A percentile compares a stretch with the other conserved stretches of the same genome.
Conservation (phyloP, 2,113 vertebrate species). For the Campylomormyrus numenius region DNA sequence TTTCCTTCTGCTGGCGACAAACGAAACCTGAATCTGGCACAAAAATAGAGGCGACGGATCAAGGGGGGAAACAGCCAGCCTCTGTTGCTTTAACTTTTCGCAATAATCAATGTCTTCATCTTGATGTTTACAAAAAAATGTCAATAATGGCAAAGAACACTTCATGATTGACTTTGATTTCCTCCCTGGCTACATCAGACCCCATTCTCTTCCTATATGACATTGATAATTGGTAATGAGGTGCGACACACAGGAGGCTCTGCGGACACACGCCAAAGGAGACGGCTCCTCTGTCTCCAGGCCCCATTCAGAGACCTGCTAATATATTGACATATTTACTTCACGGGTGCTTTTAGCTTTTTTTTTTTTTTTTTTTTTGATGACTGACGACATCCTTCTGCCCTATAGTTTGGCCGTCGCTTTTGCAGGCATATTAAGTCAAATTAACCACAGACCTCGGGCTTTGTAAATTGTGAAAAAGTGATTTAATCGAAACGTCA, state of each 20-base stretch:
- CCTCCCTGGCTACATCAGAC: slow-evolving; percentile 14
- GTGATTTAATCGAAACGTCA: not conserved
- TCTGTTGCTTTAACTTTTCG: slow-evolving; percentile 14
- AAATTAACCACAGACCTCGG: not conserved
- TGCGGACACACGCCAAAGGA: not conserved
- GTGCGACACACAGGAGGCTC: slow-evolving; percentile 13
- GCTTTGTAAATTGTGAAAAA: not conserved
- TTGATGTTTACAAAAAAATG: slow-evolving; percentile 24
- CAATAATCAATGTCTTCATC: slow-evolving; percentile 24
- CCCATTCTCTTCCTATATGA: slow-evolving; percentile 20
- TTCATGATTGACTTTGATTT: slow-evolving; percentile 27
- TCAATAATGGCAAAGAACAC: slow-evolving; percentile 17
- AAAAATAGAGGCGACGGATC: not conserved
- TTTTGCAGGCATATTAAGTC: not conserved
- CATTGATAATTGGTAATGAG: slow-evolving; percentile 29
- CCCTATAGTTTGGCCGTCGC: not conserved
- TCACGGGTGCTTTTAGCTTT: not conserved
- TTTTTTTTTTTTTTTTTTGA: not conserved
- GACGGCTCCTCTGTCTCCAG: not conserved
- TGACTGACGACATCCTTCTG: not conserved
- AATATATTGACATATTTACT: not conserved
- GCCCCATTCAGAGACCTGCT: not conserved
- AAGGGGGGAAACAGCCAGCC: not conserved
- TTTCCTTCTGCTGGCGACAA: not conserved
- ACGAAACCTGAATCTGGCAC: not conserved